Conservation (phyloP, 1,140 invertebrate species). For the Oreohelix idahoensis region DNA sequence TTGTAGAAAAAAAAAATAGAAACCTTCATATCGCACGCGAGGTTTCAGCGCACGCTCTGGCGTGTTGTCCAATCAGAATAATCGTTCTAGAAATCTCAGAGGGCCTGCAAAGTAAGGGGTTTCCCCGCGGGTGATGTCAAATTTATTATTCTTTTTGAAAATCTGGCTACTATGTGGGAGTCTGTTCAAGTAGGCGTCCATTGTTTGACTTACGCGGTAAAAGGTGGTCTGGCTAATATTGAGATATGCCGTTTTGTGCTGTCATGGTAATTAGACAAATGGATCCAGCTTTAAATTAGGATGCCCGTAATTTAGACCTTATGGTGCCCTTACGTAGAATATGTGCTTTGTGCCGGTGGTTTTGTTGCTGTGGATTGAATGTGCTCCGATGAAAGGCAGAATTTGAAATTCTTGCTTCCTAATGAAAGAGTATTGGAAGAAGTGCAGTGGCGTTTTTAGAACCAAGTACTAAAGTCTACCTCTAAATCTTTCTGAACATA, state of each 20-base stretch:
- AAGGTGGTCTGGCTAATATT: not conserved
- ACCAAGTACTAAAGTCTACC: no score
- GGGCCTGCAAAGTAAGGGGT: conserved; percentile 8
- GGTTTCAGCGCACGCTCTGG: not conserved
- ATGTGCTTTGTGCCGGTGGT: not conserved
- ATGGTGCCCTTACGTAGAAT: not conserved
- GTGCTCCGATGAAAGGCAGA: no score
- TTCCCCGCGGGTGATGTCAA: conserved; percentile 6
- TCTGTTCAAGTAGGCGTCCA: not conserved
- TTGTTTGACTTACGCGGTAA: conserved; percentile 2
- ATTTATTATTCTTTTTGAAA: conserved; percentile 20
- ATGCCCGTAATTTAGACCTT: not conserved
- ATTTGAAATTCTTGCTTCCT: no score
- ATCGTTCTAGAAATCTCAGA: conserved; percentile 17
- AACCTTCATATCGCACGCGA: not conserved
- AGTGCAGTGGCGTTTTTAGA: no score
- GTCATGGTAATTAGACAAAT: conserved; percentile 1
- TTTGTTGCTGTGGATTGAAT: not conserved
- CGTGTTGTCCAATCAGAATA: conserved; percentile 10
- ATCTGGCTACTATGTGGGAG: not conserved
- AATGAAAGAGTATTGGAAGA: no score
- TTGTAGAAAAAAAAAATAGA: not conserved
- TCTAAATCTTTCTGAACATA: no score
- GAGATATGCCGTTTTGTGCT: not conserved
- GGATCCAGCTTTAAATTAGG: not conserved